A percentile compares a stretch with the other conserved stretches of the same genome.
Conservation (phyloP, 2,888 invertebrate genomes). For the Heliconius ethilla region DNA sequence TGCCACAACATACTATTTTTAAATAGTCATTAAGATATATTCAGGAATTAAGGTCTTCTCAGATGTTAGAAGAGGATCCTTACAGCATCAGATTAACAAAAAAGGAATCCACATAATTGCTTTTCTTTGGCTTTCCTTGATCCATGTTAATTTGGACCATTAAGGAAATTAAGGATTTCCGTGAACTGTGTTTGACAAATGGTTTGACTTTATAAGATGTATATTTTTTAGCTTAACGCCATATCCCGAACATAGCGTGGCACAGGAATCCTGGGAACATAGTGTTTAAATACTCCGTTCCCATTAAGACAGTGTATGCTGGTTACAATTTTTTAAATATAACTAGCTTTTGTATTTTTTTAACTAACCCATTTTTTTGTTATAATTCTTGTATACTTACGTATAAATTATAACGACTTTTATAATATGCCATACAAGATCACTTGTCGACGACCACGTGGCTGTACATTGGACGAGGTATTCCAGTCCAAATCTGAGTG, state of each 20-base stretch:
- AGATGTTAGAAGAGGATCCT: too few species aligned
- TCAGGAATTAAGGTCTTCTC: too few species aligned
- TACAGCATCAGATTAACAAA: neutral
- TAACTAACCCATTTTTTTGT: too few species aligned
- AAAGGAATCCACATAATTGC: neutral
- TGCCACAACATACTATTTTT: too few species aligned
- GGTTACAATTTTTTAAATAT: too few species aligned
- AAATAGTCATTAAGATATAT: neutral
- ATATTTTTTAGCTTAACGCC: neutral
- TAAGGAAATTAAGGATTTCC: neutral
- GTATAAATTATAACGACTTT: constrained; percentile 89
- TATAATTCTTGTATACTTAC: constrained; percentile 64
- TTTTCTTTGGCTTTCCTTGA: neutral
- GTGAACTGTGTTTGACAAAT: neutral
- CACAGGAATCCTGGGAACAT: neutral
- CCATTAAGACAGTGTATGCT: too few species aligned
- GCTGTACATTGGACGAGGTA: constrained; percentile 86
- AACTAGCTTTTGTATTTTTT: too few species aligned
- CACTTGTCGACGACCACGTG: constrained; percentile 84
- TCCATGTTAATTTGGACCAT: neutral
- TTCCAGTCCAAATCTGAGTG: constrained; percentile 79
- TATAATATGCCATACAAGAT: constrained; percentile 85
- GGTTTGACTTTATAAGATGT: neutral
- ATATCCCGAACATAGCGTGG: neutral
- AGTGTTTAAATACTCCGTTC: neutral